phyloP scores from a whole-genome alignment of 1,140 invertebrate species.

The Drosophila bifasciata region DNA sequence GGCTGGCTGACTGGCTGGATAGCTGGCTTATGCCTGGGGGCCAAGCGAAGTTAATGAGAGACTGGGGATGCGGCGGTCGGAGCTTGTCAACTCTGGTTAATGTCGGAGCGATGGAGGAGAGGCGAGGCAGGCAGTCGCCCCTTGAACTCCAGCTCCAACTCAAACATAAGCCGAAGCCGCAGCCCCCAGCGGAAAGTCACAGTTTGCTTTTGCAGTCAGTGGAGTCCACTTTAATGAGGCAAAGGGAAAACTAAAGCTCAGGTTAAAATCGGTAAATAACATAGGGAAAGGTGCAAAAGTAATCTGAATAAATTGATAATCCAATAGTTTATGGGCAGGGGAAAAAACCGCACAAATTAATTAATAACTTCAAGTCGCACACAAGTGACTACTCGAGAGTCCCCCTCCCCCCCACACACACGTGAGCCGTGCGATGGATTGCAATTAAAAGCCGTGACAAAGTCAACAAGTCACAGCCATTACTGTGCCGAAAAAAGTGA shows the following conservation, averaged over 20 bases:
- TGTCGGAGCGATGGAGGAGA: slow-evolving; percentile 48
- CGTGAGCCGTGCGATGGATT: slow-evolving; percentile 14
- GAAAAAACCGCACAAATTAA: slow-evolving; percentile 62
- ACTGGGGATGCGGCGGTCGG: slow-evolving; percentile 19
- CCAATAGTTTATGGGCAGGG: slow-evolving; percentile 55
- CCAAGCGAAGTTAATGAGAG: slow-evolving; percentile 69
- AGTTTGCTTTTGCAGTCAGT: too few species aligned
- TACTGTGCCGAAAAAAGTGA: too few species aligned
- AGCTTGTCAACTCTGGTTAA: slow-evolving; percentile 73
- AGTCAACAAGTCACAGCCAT: slow-evolving; percentile 47
- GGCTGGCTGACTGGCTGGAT: not conserved
- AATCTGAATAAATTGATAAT: slow-evolving; percentile 43
- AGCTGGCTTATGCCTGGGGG: slow-evolving; percentile 52
- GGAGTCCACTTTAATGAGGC: not conserved
- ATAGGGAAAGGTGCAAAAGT: not conserved
- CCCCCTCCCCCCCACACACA: not conserved
- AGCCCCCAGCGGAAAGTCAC: too few species aligned
- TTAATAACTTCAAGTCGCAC: slow-evolving; percentile 53
- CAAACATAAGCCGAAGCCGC: not conserved
- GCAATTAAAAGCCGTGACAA: slow-evolving; percentile 68
- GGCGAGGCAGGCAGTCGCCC: too few species aligned
- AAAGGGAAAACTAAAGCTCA: slow-evolving; percentile 1
- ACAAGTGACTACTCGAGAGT: slow-evolving; percentile 17
- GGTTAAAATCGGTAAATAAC: too few species aligned
- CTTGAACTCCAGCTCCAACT: slow-evolving; percentile 15